A percentile compares a stretch with the other conserved stretches of the same genome.
Conservation (phyloP, 2,797 vertebrate species). For the Ptychadena robeensis region DNA sequence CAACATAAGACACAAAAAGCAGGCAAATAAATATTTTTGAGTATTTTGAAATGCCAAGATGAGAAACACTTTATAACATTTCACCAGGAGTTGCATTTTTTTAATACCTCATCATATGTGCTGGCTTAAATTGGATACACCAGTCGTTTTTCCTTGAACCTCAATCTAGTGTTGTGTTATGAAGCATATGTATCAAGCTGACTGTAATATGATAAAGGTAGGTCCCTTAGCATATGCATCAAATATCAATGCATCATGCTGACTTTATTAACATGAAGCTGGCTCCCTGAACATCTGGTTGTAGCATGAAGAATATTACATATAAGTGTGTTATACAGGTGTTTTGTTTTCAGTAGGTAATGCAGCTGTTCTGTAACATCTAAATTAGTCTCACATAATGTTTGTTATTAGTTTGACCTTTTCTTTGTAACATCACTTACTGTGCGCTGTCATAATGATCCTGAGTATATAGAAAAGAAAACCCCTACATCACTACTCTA, state of each 20-base stretch:
- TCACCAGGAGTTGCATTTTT: conserved; percentile 3
- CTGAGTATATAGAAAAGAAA: background rate
- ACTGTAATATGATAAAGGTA: conserved; percentile 27
- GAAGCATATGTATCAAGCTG: conserved; percentile 41
- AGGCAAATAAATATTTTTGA: conserved; percentile 10
- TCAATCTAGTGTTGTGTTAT: conserved; percentile 25
- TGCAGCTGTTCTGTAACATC: background rate
- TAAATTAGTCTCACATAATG: background rate
- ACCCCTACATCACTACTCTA: too few species aligned
- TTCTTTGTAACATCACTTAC: background rate
- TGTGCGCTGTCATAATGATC: background rate
- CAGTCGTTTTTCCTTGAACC: background rate
- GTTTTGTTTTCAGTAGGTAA: background rate
- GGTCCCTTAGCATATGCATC: conserved; percentile 36
- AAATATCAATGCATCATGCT: conserved; percentile 32
- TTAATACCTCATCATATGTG: background rate
- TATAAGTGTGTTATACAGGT: conserved; percentile 2
- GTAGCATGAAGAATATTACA: conserved; percentile 17
- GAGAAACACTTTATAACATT: conserved; percentile 24
- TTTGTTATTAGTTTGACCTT: background rate
- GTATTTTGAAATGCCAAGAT: conserved; percentile 21
- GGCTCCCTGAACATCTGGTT: conserved; percentile 37
- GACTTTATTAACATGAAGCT: conserved; percentile 49
- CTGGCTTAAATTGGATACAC: background rate
- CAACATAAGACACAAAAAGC: background rate